Conservation (phyloP, 30 jellyfish, hydroid and myxozoan genomes). For the Morbakka virulenta region DNA sequence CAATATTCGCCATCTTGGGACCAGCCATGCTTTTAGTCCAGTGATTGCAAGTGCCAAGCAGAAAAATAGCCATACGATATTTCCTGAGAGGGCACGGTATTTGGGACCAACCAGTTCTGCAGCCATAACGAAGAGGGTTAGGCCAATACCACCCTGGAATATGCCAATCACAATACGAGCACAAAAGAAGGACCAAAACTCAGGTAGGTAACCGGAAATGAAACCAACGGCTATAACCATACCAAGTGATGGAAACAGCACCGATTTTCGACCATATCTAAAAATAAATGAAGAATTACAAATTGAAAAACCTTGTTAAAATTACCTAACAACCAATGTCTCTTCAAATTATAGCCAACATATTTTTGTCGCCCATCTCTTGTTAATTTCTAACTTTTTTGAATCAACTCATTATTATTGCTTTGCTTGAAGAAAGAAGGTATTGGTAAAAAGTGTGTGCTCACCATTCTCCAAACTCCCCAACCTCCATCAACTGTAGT, state of each 20-base stretch:
- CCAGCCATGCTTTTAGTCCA: conserved; percentile 90
- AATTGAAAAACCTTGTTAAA: no score
- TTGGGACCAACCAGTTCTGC: conserved; percentile 91
- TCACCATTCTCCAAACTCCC: no score
- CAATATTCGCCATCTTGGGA: conserved; percentile 79
- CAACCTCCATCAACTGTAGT: no score
- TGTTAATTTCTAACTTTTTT: no score
- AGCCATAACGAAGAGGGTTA: conserved; percentile 84
- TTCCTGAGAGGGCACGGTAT: conserved; percentile 82
- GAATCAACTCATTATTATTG: no score
- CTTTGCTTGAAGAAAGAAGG: no score
- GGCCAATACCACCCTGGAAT: conserved; percentile 92
- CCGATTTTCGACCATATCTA: conserved; percentile 86
- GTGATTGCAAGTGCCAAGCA: conserved; percentile 69
- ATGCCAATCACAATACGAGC: conserved; percentile 75
- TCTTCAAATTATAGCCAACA: no score
- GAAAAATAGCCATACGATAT: conserved; percentile 81
- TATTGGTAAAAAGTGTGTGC: no score
- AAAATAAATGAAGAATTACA: no score
- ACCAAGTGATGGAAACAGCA: conserved; percentile 75
- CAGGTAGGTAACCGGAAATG: conserved; percentile 55
- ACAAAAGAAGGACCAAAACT: conserved; percentile 76
- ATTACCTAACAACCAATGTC: no score
- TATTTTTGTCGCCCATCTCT: no score
- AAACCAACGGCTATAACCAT: conserved; percentile 66